phyloP scores from a whole-genome alignment of 2,797 vertebrate genomes.

The Trichosurus vulpecula region DNA sequence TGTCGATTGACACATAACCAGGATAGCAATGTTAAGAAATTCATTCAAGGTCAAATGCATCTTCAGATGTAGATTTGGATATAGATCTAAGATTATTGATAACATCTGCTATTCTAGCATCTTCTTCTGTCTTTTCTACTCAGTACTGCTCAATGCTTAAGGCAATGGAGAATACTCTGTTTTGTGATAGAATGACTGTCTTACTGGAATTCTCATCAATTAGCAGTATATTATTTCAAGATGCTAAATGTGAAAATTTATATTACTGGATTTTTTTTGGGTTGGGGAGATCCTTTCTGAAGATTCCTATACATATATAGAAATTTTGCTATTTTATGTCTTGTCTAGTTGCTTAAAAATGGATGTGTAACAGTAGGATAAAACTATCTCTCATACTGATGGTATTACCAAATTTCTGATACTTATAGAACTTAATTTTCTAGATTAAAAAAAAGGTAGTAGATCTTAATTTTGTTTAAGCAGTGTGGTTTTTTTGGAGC shows the following conservation, averaged over 20 bases:
- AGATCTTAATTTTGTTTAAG: neutral
- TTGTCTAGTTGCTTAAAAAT: neutral
- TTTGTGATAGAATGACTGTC: conserved; percentile 26
- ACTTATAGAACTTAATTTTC: conserved; percentile 5
- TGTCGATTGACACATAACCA: neutral
- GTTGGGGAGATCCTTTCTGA: neutral
- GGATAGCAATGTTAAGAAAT: conserved; percentile 15
- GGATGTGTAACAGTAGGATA: neutral
- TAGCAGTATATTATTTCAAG: conserved; percentile 5
- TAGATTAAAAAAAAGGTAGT: conserved; percentile 17
- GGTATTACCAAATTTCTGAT: neutral
- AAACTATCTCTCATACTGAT: neutral
- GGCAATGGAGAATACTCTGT: conserved; percentile 18
- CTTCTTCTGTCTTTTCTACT: conserved; percentile 38
- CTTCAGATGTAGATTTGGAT: conserved; percentile 4
- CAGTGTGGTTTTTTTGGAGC: neutral
- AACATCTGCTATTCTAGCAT: conserved; percentile 16
- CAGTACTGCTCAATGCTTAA: conserved; percentile 21
- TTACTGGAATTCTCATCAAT: conserved; percentile 25
- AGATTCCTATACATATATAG: too few species aligned
- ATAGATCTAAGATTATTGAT: conserved; percentile 39
- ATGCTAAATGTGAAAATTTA: neutral
- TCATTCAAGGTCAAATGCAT: conserved; percentile 21
- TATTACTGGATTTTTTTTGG: neutral
- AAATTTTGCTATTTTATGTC: neutral